Percentiles rank a stretch among this genome's conserved stretches.
phyloP scores from a whole-genome alignment of 2,113 vertebrate species.

The Andinoacara biseriatus region DNA sequence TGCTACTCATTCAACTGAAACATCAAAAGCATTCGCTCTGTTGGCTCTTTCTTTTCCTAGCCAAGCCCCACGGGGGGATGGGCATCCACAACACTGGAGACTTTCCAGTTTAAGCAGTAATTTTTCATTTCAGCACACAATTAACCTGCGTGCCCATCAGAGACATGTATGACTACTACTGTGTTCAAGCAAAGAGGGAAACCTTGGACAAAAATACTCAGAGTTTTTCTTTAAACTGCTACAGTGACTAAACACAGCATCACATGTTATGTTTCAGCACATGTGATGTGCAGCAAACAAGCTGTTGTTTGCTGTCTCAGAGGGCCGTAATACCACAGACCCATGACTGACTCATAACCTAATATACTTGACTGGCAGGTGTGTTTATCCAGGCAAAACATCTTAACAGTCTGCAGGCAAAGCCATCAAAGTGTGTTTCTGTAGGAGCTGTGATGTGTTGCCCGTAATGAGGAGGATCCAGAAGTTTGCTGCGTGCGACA shows the following conservation, averaged over 20 bases:
- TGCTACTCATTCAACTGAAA: slow-evolving; percentile 52
- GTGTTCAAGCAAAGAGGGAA: slow-evolving; percentile 24
- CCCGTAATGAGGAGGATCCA: slow-evolving; percentile 66
- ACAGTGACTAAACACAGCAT: slow-evolving; percentile 31
- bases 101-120: slow-evolving; percentile 30
- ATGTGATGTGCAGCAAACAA: slow-evolving; percentile 38
- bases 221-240: slow-evolving; percentile 2
- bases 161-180: slow-evolving; percentile 15
- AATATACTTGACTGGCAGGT: slow-evolving; percentile 68
- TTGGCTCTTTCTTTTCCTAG: slow-evolving; percentile 32
- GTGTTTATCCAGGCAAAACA: slow-evolving; percentile 67
- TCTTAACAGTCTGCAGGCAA: slow-evolving; percentile 50
- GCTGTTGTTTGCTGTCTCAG: slow-evolving; percentile 50
- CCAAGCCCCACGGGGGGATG: slow-evolving; percentile 10
- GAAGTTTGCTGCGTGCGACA: slow-evolving; percentile 45
- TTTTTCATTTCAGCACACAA: slow-evolving; percentile 23
- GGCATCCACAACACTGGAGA: slow-evolving; percentile 17
- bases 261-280: slow-evolving; percentile 45
- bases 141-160: slow-evolving; percentile 15
- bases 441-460: slow-evolving; percentile 53
- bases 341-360: slow-evolving; percentile 59
- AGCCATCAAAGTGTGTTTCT: slow-evolving; percentile 56
- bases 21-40: slow-evolving; percentile 41
- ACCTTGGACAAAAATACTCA: slow-evolving; percentile 13
- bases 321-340: slow-evolving; percentile 39